Conservation (phyloP, 1,140 invertebrate genomes). For the Myzus persicae region DNA sequence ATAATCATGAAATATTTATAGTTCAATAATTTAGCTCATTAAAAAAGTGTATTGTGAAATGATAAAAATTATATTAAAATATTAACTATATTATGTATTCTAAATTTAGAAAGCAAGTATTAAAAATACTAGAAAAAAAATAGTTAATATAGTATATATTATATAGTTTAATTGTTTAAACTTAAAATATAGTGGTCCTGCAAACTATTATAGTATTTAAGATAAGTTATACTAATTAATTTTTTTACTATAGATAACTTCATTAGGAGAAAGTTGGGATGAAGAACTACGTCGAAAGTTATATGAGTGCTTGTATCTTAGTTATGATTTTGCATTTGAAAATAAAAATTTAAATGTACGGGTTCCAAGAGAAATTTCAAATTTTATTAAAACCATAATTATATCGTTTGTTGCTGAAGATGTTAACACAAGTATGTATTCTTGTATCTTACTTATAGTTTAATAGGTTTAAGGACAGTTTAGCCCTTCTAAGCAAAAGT, state of each 20-base stretch:
- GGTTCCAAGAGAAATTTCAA: conserved; percentile 19
- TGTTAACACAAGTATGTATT: neutral
- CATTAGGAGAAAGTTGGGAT: conserved; percentile 42
- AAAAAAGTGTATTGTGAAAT: no score
- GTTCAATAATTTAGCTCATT: no score
- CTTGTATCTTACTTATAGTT: no score
- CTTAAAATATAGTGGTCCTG: neutral
- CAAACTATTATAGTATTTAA: neutral
- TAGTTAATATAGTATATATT: no score
- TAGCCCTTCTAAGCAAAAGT: no score
- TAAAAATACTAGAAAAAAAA: no score
- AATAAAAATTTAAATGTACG: conserved; percentile 5
- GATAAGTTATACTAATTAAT: neutral
- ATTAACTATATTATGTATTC: no score
- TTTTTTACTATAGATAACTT: neutral
- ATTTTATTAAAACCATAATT: neutral
- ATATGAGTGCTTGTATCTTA: conserved; percentile 25
- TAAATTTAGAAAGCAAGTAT: no score
- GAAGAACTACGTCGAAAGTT: conserved; percentile 35
- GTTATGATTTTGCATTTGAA: conserved; percentile 38
- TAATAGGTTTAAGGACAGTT: no score
- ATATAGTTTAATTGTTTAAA: no score
- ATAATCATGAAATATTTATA: no score
- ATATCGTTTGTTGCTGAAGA: neutral
- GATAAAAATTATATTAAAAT: no score